These are phyloP conservation scores for Volucella inflata DNA, from an alignment of 2,888 invertebrate species.

Conservation along the genomic window DNA sequence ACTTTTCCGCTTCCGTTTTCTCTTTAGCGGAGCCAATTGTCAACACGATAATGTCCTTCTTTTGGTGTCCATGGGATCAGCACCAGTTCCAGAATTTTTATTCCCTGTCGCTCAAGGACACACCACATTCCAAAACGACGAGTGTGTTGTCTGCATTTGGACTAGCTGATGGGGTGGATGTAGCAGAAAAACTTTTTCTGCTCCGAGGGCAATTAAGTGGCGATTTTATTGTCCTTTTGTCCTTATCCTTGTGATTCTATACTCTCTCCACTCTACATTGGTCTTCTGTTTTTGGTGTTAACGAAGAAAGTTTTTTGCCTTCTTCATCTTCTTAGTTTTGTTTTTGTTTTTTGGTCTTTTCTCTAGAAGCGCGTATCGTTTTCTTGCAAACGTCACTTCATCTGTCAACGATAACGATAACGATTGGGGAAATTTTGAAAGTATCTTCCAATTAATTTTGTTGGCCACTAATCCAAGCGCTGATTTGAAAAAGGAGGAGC, in stretches of 20 bases:
- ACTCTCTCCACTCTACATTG: background rate
- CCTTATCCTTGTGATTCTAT: constrained; percentile 7
- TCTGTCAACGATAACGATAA: constrained; percentile 55
- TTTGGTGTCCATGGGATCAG: constrained; percentile 39
- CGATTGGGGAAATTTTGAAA: constrained; percentile 35
- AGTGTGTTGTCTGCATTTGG: constrained; percentile 12
- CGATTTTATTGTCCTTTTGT: constrained; percentile 46
- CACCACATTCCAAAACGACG: constrained; percentile 26
- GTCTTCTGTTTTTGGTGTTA: constrained; percentile 35
- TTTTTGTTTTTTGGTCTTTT: no score
- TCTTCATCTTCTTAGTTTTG: background rate
- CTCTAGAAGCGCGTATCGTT: background rate
- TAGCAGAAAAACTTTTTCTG: constrained; percentile 17
- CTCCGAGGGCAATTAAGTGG: constrained; percentile 51
- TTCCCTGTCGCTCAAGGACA: constrained; percentile 53
- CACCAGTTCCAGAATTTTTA: constrained; percentile 36
- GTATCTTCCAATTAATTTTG: constrained; percentile 53
- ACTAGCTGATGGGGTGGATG: no score
- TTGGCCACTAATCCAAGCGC: constrained; percentile 17
- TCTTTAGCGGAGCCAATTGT: constrained; percentile 10
- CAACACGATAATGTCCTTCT: constrained; percentile 24
- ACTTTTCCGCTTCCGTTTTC: constrained; percentile 31
- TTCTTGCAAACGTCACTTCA: constrained; percentile 41
- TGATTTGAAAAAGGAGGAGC: constrained; percentile 10
- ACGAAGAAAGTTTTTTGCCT: constrained; percentile 39